Base-by-base conservation (phyloP, 2,797 vertebrate genomes). In the Hoplostethus mediterraneus region DNA sequence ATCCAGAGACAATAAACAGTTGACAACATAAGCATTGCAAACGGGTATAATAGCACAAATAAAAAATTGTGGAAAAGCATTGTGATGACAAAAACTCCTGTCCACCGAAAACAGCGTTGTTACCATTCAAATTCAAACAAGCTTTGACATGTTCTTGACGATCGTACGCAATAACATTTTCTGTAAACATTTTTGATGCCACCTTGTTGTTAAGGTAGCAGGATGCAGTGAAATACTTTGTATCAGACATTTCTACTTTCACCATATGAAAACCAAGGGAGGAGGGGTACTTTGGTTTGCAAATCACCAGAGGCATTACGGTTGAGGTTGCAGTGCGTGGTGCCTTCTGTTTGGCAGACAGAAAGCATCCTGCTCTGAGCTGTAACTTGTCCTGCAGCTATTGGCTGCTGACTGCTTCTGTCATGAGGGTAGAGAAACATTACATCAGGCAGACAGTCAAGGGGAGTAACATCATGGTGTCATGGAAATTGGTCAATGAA, bases 351-450 rank as follows among this genome's bases (percentile, higher is more conserved):
- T 82, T 92, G 91, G 90, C 25, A 51, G 79, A 61, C 13, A 21
- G 73, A 75, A 71, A 63, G 64, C 75, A 83, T 84, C 83, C 63
- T 80, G 81, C 66, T 79, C 81, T 38, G 77, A 87, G 67, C 55
- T 67, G 60, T 77, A 81, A 93, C 91, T 71, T 94, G 93, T 90
- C 90, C 66, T 67, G 63, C 82, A 86, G 79, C 86, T 51, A 95
- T 95, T 94, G 94, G 93, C 88, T 93, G 90, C 71, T 60, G 64
- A 36, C 25, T 30, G 42, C 49, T 75, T 79, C 63, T 68, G 60
- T 73, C 74, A 75, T 67, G 62, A 78, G 63, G 68, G 70, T 68
- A 77, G 72, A 72, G 67, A 49, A 82, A 67, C 66, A 70, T 85
- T 87, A 82, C 88, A 84, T 91, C 87, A 90, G 80, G 72, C 76